Evolutionary conservation across 2,113 vertebrate genomes (phyloP), one percentile per base, ranked within the genome.

Genomic region (Shinisaurus crocodilurus): DNA sequence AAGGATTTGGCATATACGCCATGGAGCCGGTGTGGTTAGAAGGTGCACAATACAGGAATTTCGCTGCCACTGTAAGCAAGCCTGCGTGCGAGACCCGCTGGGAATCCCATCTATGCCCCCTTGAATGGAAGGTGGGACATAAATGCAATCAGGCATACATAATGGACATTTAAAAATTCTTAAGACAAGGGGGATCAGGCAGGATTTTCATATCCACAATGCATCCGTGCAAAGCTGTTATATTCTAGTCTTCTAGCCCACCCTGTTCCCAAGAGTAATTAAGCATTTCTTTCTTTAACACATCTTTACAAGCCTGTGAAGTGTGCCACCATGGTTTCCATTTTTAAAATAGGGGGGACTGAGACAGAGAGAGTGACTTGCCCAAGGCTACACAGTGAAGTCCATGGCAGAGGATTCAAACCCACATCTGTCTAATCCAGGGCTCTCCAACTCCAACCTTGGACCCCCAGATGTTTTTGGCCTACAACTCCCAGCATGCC

Each of bases 391-490:
- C 37, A 32, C 18, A 34, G 79, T 87, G 81, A 34, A 92, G n/a
- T 93, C 91, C 87, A 45, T 75, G 89, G 87, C 77, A 89, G 74
- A 72, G 48, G 45, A 48, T 45, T 57, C 45, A 29, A 60, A 88
- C 12, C n/a, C 43, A 57, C 16, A 15, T 88, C 37, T n/a, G n/a
- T n/a, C n/a, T n/a, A n/a, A n/a, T n/a, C n/a, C n/a, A n/a, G n/a
- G n/a, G n/a, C n/a, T n/a, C n/a, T n/a, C n/a, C n/a, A n/a, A n/a
- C n/a, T n/a, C n/a, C n/a, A n/a, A n/a, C n/a, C n/a, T n/a, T n/a
- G n/a, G n/a, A n/a, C n/a, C n/a, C n/a, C n/a, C n/a, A n/a, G n/a
- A n/a, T n/a, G n/a, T n/a, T n/a, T n/a, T n/a, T n/a, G n/a, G n/a
- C n/a, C n/a, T n/a, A n/a, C n/a, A n/a, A n/a, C n/a, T n/a, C n/a